phyloP scores from a whole-genome alignment of 1,140 invertebrate genomes.

The Temnothorax nylanderi region DNA sequence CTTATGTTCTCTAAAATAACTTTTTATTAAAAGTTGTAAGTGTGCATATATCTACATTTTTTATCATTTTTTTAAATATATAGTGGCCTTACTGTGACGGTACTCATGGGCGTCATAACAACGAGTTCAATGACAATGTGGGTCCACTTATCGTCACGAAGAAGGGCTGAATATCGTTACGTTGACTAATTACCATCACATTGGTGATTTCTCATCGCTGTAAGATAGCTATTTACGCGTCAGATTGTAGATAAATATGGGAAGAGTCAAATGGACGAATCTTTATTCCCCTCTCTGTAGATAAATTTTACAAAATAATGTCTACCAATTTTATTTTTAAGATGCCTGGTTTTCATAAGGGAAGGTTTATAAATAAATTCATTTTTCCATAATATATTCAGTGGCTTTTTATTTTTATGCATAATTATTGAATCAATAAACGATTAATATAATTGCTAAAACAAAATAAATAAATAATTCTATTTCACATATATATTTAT shows the following conservation, averaged over 20 bases:
- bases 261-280: not conserved
- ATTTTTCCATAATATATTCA: not conserved
- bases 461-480: slow-evolving; percentile 7
- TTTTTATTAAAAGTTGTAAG: not conserved
- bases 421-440: slow-evolving; percentile 16
- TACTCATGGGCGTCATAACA: slow-evolving; percentile 94
- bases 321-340: slow-evolving; percentile 34
- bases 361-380: slow-evolving; percentile 44
- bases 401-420: slow-evolving; percentile 20
- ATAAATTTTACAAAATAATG: slow-evolving; percentile 7
- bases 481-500: slow-evolving; percentile 19
- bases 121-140: slow-evolving; percentile 95
- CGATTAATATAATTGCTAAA: not conserved
- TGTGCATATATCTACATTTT: not conserved
- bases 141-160: slow-evolving; percentile 91
- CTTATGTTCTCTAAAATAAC: not conserved
- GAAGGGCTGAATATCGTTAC: slow-evolving; percentile 62
- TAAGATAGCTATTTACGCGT: slow-evolving; percentile 31
- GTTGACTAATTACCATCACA: slow-evolving; percentile 35
- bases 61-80: slow-evolving; percentile 70
- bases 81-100: slow-evolving; percentile 99
- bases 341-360: not conserved
- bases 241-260: slow-evolving; percentile 11
- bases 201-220: not conserved
- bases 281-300: slow-evolving; percentile 22